Percentiles rank a stretch among this genome's conserved stretches.
These are phyloP conservation scores for Danionella cerebrum DNA, from an alignment of 2,113 vertebrate species.

Conservation along the genomic window DNA sequence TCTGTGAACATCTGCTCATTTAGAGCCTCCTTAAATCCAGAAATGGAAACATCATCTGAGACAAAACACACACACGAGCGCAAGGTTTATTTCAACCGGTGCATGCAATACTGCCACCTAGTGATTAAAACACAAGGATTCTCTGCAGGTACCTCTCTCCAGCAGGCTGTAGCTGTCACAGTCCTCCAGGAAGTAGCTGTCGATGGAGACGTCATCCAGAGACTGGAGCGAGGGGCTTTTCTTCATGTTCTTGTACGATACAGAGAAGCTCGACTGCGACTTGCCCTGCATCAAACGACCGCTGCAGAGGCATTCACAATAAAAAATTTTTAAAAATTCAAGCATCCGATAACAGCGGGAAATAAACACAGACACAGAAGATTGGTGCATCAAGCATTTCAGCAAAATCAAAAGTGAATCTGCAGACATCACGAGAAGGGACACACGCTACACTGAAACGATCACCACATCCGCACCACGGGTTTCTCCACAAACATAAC, in stretches of 20 bases:
- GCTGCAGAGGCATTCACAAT: constrained; percentile 54
- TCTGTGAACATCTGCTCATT: constrained; percentile 70
- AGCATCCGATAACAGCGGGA: no score
- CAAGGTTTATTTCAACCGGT: no score
- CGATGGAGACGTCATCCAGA: constrained; percentile 87
- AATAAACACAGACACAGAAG: not conserved
- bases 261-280: constrained; percentile 76
- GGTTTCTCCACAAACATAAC: not conserved
- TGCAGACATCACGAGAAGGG: not conserved
- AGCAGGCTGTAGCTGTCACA: constrained; percentile 79
- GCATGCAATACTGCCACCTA: constrained; percentile 15
- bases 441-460: not conserved
- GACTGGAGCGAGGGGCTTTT: constrained; percentile 90
- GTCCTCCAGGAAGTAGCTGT: constrained; percentile 86
- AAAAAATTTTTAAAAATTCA: not conserved
- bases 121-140: not conserved
- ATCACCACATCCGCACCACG: not conserved
- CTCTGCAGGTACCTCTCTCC: constrained; percentile 71
- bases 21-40: constrained; percentile 63
- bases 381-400: not conserved
- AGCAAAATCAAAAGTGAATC: not conserved
- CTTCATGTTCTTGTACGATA: constrained; percentile 89
- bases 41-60: constrained; percentile 72
- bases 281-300: constrained; percentile 81
- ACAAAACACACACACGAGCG: no score